Percentiles rank a stretch among this genome's conserved stretches.
These are phyloP conservation scores for Erythrocercus mccallii DNA, from an alignment of 2,113 vertebrate species.

Conservation along the genomic window DNA sequence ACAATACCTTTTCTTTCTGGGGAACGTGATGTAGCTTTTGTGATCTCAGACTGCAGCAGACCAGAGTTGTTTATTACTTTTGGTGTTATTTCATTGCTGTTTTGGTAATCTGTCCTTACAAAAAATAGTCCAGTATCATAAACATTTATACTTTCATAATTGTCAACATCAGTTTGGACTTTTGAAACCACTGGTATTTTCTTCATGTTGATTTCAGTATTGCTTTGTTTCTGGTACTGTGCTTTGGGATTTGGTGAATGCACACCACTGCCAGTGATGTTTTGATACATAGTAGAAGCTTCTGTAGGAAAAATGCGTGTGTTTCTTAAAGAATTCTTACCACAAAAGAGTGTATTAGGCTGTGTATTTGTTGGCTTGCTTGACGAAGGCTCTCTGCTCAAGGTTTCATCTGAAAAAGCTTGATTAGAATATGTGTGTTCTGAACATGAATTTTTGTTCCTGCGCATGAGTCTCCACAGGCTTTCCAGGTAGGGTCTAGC, in stretches of 20 bases:
- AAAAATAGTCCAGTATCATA: background rate
- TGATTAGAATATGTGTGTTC: slow-evolving; percentile 70
- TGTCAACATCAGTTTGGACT: background rate
- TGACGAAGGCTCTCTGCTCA: background rate
- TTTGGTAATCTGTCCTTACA: background rate
- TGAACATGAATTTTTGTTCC: slow-evolving; percentile 1
- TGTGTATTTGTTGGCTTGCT: background rate
- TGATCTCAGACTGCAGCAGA: background rate
- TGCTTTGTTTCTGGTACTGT: background rate
- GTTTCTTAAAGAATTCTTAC: background rate
- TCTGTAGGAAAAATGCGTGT: background rate
- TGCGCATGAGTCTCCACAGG: slow-evolving; percentile 64
- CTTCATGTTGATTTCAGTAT: no score
- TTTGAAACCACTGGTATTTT: background rate
- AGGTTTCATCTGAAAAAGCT: slow-evolving; percentile 65
- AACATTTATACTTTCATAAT: background rate
- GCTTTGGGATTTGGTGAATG: background rate
- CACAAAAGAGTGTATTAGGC: background rate
- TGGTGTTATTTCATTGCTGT: background rate
- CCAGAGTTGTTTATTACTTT: background rate
- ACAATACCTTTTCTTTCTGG: background rate
- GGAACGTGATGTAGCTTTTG: background rate
- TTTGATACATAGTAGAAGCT: background rate
- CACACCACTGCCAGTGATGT: background rate
- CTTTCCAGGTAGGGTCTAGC: slow-evolving; percentile 78